phyloP scores from a whole-genome alignment of 2,888 invertebrate species.

The Arge pagana region DNA sequence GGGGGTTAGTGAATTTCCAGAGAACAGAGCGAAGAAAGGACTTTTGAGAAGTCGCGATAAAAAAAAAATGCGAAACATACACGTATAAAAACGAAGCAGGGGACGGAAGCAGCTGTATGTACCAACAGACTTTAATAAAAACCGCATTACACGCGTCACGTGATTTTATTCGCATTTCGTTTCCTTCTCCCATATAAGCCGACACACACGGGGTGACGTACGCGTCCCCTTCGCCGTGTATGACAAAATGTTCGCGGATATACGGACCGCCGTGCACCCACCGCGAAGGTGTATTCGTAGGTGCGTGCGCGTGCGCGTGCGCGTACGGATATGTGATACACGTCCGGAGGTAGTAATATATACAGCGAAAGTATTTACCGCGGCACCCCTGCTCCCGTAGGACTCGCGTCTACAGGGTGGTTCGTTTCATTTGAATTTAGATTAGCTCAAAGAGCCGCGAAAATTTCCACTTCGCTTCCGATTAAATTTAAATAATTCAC shows the following conservation, averaged over 20 bases:
- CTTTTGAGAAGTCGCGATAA: neutral
- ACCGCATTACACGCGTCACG: conserved; percentile 52
- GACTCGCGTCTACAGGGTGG: conserved; percentile 17
- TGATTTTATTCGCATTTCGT: conserved; percentile 41
- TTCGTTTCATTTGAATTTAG: conserved; percentile 21
- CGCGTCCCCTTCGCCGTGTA: too few relatives aligned
- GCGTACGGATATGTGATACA: too few relatives aligned
- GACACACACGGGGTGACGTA: too few relatives aligned
- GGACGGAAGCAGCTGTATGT: conserved; percentile 16
- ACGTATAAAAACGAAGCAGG: conserved; percentile 19
- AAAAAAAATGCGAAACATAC: conserved; percentile 5
- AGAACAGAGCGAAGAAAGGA: too few relatives aligned
- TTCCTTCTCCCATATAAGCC: conserved; percentile 17
- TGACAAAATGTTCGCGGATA: too few relatives aligned
- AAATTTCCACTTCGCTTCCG: conserved; percentile 21
- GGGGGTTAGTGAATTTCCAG: too few relatives aligned
- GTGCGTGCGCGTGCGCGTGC: too few relatives aligned
- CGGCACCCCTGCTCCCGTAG: too few relatives aligned
- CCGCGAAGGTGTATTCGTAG: neutral
- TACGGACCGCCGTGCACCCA: too few relatives aligned
- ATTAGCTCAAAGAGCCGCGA: conserved; percentile 14
- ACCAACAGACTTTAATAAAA: conserved; percentile 47
- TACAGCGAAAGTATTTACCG: too few relatives aligned
- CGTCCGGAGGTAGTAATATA: too few relatives aligned
- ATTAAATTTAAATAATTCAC: conserved; percentile 22